Percentiles rank a stretch among this genome's conserved stretches.
phyloP scores from a whole-genome alignment of 2,113 vertebrate genomes.

The Tachuris rubrigastra region DNA sequence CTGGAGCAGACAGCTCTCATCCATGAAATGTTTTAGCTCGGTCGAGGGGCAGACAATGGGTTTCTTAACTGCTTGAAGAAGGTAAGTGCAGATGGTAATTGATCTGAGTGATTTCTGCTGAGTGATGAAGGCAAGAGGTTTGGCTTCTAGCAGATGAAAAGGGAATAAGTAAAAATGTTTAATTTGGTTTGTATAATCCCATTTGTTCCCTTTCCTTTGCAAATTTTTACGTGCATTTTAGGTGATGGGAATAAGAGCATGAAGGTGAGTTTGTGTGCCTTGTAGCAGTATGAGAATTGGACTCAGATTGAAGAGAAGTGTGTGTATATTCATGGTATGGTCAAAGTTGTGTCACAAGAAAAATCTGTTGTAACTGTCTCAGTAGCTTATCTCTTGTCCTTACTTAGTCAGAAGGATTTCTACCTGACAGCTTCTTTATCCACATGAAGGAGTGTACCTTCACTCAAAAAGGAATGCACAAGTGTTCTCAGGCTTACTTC shows the following conservation, averaged over 20 bases:
- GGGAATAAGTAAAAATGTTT: not conserved
- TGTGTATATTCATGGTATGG: not conserved
- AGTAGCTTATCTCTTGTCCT: not conserved
- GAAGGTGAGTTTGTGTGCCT: not conserved
- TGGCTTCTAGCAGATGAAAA: not conserved
- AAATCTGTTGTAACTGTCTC: not conserved
- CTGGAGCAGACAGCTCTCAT: not conserved
- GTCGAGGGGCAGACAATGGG: accelerated
- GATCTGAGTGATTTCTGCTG: not conserved
- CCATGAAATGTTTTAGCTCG: accelerated
- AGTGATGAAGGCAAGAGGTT: not conserved
- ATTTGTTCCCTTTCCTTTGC: not conserved
- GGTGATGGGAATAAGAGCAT: not conserved
- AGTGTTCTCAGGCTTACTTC: not conserved
- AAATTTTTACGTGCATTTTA: not conserved
- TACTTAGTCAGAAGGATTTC: not conserved
- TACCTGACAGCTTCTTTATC: not conserved
- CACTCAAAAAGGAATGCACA: not conserved
- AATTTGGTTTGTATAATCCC: not conserved
- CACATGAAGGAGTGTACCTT: not conserved
- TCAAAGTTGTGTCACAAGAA: accelerated
- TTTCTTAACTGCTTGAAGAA: not conserved
- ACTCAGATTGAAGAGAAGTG: not conserved
- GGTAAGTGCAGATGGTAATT: not conserved
- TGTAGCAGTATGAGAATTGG: not conserved